Conservation (phyloP, 2,113 vertebrate species). For the Scatophagus argus region DNA sequence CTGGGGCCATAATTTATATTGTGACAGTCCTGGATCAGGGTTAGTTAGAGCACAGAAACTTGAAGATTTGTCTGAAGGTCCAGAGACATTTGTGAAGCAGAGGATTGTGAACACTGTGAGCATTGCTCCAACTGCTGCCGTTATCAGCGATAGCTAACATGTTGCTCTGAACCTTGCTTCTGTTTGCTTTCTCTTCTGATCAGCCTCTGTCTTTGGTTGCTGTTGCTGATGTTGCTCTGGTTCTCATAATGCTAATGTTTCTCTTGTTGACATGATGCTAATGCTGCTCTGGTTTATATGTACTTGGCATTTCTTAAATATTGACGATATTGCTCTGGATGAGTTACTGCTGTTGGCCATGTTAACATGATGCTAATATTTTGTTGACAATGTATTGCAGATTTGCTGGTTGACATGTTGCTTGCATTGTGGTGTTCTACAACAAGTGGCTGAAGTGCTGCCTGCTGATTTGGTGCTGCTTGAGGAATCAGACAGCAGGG, state of each 20-base stretch:
- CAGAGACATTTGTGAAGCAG: not conserved
- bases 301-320: too few relatives aligned
- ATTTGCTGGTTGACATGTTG: constrained; percentile 42
- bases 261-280: constrained; percentile 35
- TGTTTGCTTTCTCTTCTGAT: constrained; percentile 57
- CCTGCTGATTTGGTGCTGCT: constrained; percentile 24
- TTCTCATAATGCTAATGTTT: constrained; percentile 49
- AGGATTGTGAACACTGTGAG: not conserved
- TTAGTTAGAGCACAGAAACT: not conserved
- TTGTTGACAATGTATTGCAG: constrained; percentile 43
- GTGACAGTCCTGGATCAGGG: not conserved
- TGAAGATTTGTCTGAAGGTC: constrained; percentile 4
- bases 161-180: constrained; percentile 38
- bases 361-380: constrained; percentile 32
- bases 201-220: constrained; percentile 62
- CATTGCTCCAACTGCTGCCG: constrained; percentile 3
- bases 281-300: constrained; percentile 30
- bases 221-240: constrained; percentile 53
- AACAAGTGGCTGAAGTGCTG: constrained; percentile 27
- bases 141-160: not conserved
- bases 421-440: constrained; percentile 12
- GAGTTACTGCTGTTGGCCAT: constrained; percentile 15
- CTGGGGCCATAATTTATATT: not conserved
- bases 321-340: constrained; percentile 36
- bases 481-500: not conserved